Evolutionary conservation across 2,888 invertebrate genomes (phyloP).

Genomic region (Silvanus unidentatus): DNA sequence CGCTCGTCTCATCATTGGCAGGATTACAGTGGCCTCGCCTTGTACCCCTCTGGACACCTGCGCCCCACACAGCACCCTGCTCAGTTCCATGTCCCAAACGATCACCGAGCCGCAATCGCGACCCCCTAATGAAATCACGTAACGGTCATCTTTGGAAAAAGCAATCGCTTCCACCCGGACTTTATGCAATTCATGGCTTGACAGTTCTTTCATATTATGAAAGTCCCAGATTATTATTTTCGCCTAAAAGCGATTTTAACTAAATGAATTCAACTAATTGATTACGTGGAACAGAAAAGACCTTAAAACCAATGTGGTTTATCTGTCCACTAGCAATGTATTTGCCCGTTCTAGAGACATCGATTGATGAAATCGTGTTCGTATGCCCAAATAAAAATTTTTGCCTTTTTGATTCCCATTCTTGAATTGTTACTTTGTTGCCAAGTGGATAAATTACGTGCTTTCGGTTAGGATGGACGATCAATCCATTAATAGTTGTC

Average conservation of each 20-base stretch:
- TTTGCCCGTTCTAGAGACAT: slow-evolving; percentile 68
- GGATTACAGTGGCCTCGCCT: slow-evolving; percentile 40
- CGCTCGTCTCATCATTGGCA: slow-evolving; percentile 54
- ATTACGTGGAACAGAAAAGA: no score
- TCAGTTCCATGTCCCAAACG: slow-evolving; percentile 67
- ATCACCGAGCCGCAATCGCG: slow-evolving; percentile 84
- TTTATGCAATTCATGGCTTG: slow-evolving; percentile 78
- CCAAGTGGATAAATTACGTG: slow-evolving; percentile 74
- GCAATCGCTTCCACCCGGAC: slow-evolving; percentile 81
- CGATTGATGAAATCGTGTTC: slow-evolving; percentile 70
- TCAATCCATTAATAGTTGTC: slow-evolving; percentile 52
- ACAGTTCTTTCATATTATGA: slow-evolving; percentile 54
- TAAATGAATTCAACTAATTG: no score
- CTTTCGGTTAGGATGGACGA: slow-evolving; percentile 64
- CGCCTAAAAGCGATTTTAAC: no score
- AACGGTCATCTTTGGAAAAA: slow-evolving; percentile 71
- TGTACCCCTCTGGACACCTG: slow-evolving; percentile 38
- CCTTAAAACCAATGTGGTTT: slow-evolving; percentile 86
- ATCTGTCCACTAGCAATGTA: slow-evolving; percentile 86
- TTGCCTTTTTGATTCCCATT: slow-evolving; percentile 65
- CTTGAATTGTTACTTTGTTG: slow-evolving; percentile 68
- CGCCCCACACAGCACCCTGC: slow-evolving; percentile 47
- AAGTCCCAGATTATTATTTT: slow-evolving; percentile 85
- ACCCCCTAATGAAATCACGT: slow-evolving; percentile 77
- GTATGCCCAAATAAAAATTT: slow-evolving; percentile 73